phyloP scores from a whole-genome alignment of 1,140 invertebrate species.

The Aleiodes sp. region DNA sequence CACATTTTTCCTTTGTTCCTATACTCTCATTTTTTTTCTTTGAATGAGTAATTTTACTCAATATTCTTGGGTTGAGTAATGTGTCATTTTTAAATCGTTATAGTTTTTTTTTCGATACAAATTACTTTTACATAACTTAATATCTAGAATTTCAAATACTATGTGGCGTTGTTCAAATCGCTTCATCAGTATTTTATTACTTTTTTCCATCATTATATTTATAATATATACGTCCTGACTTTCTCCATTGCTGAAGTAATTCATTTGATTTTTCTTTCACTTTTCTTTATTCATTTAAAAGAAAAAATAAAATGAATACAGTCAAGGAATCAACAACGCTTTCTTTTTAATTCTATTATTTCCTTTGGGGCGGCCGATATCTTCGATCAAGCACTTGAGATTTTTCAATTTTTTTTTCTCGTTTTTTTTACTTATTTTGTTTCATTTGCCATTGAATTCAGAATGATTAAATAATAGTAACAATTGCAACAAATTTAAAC shows the following conservation, averaged over 20 bases:
- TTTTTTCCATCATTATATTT: slow-evolving; percentile 25
- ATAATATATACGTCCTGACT: slow-evolving; percentile 35
- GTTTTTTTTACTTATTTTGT: no score
- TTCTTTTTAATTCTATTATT: no score
- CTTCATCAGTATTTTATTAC: slow-evolving; percentile 26
- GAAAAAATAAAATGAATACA: not conserved
- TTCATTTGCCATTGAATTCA: no score
- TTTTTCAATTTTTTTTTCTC: no score
- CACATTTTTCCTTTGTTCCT: not conserved
- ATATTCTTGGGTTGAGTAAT: not conserved
- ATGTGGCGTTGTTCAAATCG: slow-evolving; percentile 43
- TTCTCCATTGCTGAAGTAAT: not conserved
- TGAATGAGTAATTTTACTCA: not conserved
- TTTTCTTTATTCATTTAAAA: slow-evolving; percentile 4
- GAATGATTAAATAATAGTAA: no score
- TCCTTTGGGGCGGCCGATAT: no score
- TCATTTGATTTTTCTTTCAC: no score
- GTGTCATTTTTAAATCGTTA: slow-evolving; percentile 7
- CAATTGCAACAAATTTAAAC: no score
- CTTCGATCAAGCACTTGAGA: no score
- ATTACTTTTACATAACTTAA: slow-evolving; percentile 35
- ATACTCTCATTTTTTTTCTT: not conserved
- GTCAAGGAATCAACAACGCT: no score
- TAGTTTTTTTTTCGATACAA: slow-evolving; percentile 31
- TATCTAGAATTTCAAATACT: slow-evolving; percentile 39